phyloP scores from a whole-genome alignment of 2,113 vertebrate species.

The Tragelaphus imberbis region DNA sequence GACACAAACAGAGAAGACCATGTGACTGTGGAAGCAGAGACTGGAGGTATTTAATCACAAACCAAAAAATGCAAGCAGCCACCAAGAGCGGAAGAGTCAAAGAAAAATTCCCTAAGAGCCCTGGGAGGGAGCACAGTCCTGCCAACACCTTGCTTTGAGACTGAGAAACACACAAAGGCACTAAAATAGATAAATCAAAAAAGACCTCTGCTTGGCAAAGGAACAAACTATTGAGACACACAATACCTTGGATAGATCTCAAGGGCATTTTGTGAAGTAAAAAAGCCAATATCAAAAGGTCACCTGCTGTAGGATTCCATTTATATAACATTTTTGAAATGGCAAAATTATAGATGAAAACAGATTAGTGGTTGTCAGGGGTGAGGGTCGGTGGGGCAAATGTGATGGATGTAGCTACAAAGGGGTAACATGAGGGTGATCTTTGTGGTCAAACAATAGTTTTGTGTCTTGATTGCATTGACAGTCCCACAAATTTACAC shows the following conservation, averaged over 20 bases:
- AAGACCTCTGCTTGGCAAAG: not conserved
- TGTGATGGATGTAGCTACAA: not conserved
- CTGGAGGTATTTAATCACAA: not conserved
- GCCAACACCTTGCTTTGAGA: not conserved
- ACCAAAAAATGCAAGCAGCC: not conserved
- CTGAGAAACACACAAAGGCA: not conserved
- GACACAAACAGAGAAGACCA: not conserved
- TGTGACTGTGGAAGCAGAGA: not conserved
- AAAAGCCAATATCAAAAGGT: not conserved
- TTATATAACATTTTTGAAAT: not conserved
- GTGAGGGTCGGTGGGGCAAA: not conserved
- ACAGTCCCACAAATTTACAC: not conserved
- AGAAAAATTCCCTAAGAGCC: not conserved
- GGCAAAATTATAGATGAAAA: not conserved
- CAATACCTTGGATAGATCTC: not conserved
- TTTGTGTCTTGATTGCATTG: not conserved
- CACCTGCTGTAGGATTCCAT: not conserved
- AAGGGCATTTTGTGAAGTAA: not conserved
- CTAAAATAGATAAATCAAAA: not conserved
- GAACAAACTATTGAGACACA: not conserved
- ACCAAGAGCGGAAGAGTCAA: not conserved
- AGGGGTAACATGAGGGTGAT: fast-evolving
- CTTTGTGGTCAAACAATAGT: not conserved
- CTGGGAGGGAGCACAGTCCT: not conserved
- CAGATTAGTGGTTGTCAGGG: not conserved